Percentiles rank a stretch among this genome's conserved stretches.
phyloP scores from a whole-genome alignment of 2,113 vertebrate genomes.

The Tapirus terrestris region DNA sequence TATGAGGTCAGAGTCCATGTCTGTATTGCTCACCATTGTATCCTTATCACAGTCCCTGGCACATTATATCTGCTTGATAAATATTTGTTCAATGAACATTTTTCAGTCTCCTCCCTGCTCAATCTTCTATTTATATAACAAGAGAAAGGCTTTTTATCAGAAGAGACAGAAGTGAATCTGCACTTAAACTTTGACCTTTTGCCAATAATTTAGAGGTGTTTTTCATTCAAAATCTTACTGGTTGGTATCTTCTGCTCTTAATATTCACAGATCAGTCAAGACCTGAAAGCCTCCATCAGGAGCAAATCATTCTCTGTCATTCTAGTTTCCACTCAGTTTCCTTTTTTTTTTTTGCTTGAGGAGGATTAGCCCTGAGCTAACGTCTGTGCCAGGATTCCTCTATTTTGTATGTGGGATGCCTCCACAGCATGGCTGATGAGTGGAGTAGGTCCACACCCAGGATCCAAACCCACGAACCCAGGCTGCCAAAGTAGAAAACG shows the following conservation, averaged over 20 bases:
- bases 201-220: background rate
- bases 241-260: background rate
- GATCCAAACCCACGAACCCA: no score
- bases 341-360: no score
- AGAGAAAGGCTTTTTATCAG: conserved; percentile 32
- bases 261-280: background rate
- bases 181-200: background rate
- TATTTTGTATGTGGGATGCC: no score
- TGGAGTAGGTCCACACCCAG: no score
- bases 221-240: background rate
- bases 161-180: conserved; percentile 4
- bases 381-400: no score
- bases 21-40: conserved; percentile 7
- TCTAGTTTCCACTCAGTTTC: background rate
- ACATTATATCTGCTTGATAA: background rate
- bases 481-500: no score
- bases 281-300: background rate
- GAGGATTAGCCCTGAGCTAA: no score
- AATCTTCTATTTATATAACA: background rate
- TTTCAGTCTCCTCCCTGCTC: background rate
- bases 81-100: conserved; percentile 11
- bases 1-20: background rate
- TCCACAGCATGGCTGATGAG: no score
- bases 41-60: background rate
- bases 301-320: background rate